Evolutionary conservation across 2,113 vertebrate genomes (phyloP).

Genomic region (Neogobius melanostomus): DNA sequence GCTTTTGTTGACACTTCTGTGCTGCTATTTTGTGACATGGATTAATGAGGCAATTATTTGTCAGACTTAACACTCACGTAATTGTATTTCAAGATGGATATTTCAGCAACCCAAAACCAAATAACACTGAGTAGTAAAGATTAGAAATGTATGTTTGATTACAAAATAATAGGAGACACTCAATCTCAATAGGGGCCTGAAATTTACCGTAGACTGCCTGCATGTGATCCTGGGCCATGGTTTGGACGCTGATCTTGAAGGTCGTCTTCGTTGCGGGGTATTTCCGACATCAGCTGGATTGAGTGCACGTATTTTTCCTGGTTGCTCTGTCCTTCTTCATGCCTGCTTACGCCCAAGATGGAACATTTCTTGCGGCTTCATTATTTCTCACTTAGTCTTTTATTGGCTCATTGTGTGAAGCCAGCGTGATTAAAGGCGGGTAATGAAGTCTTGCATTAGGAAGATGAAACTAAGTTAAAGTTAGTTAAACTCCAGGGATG

Average conservation of each 20-base stretch:
- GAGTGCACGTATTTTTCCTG: not conserved
- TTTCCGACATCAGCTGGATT: no score
- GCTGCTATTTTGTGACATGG: not conserved
- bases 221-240: no score
- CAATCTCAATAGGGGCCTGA: no score
- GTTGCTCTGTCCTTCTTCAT: not conserved
- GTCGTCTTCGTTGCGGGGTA: no score
- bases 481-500: conserved; percentile 46
- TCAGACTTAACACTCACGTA: not conserved
- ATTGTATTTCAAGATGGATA: no score
- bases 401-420: conserved; percentile 52
- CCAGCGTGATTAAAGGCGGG: conserved; percentile 62
- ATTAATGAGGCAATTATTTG: not conserved
- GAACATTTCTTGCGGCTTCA: conserved; percentile 49
- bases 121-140: no score
- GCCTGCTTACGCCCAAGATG: conserved; percentile 22
- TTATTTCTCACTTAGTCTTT: conserved; percentile 68
- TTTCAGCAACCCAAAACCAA: no score
- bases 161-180: no score
- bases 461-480: conserved; percentile 56
- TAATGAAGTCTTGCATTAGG: conserved; percentile 67
- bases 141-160: no score
- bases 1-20: conserved; percentile 17
- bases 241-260: no score
- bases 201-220: no score